phyloP scores from a whole-genome alignment of 2,113 vertebrate genomes.

The Guaruba guarouba region DNA sequence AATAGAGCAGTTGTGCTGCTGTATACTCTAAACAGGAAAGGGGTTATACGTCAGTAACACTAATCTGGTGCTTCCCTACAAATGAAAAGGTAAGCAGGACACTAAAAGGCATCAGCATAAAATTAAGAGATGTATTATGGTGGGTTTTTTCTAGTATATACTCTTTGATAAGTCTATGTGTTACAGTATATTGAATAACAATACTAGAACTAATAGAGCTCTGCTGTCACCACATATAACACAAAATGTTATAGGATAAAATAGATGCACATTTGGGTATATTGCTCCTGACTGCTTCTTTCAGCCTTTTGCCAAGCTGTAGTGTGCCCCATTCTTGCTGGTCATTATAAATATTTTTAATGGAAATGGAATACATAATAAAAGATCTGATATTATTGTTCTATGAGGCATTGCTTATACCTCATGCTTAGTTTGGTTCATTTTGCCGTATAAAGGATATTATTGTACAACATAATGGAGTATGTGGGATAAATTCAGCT shows the following conservation, averaged over 20 bases:
- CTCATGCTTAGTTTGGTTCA: not conserved
- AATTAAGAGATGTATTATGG: not conserved
- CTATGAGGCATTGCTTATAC: conserved; percentile 8
- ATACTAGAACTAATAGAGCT: not conserved
- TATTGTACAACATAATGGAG: not conserved
- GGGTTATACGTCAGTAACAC: not conserved
- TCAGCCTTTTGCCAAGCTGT: not conserved
- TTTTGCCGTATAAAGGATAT: not conserved
- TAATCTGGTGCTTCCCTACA: not conserved
- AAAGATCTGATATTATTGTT: conserved; percentile 19
- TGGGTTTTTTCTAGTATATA: not conserved
- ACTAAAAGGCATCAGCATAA: not conserved
- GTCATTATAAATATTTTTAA: conserved; percentile 7
- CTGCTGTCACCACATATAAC: not conserved
- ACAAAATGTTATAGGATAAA: not conserved
- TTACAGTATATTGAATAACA: not conserved
- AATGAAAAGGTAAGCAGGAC: not conserved
- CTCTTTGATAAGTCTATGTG: not conserved
- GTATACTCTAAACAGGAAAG: not conserved
- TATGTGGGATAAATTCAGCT: not conserved
- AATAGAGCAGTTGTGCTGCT: not conserved
- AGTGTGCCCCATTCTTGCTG: not conserved
- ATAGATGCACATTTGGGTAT: not conserved
- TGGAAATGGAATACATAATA: conserved; percentile 7
- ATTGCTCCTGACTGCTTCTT: not conserved